Conservation (phyloP, 2,888 invertebrate species). For the Catocala fraxini region DNA sequence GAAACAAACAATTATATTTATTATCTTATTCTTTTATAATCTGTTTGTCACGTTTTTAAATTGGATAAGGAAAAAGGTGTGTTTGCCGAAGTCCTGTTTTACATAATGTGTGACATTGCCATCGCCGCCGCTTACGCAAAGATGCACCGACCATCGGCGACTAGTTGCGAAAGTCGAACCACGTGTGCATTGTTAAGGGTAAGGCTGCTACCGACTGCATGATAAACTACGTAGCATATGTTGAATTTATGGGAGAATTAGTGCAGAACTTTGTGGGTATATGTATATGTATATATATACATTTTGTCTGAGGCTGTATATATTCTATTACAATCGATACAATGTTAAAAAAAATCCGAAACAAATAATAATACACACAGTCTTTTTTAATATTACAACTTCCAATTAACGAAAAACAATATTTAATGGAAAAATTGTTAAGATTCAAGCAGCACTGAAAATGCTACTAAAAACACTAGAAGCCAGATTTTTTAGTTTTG, state of each 20-base stretch:
- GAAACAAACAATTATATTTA: constrained; percentile 8
- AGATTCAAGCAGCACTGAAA: too few relatives aligned
- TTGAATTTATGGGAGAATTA: constrained; percentile 21
- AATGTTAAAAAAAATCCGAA: too few relatives aligned
- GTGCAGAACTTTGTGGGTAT: constrained; percentile 1
- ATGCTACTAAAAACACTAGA: too few relatives aligned
- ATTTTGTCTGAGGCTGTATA: too few relatives aligned
- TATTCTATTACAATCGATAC: too few relatives aligned
- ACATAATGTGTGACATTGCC: constrained; percentile 75
- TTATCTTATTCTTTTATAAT: background rate
- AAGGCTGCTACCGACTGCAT: constrained; percentile 5
- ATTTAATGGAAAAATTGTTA: too few relatives aligned
- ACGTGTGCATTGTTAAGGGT: constrained; percentile 54
- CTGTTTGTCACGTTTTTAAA: background rate
- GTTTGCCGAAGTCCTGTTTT: constrained; percentile 59
- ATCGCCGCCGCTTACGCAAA: constrained; percentile 68
- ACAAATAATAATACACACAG: too few relatives aligned
- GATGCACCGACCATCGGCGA: constrained; percentile 64
- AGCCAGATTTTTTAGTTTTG: too few relatives aligned
- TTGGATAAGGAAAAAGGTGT: constrained; percentile 21
- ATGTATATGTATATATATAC: too few relatives aligned
- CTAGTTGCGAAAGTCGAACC: constrained; percentile 65
- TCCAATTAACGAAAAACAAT: too few relatives aligned
- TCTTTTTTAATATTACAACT: too few relatives aligned
- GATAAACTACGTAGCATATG: constrained; percentile 5